Evolutionary conservation across 1,140 invertebrate genomes (phyloP), one percentile per base, ranked within the genome.

Genomic region (Drosophila serrata): DNA sequence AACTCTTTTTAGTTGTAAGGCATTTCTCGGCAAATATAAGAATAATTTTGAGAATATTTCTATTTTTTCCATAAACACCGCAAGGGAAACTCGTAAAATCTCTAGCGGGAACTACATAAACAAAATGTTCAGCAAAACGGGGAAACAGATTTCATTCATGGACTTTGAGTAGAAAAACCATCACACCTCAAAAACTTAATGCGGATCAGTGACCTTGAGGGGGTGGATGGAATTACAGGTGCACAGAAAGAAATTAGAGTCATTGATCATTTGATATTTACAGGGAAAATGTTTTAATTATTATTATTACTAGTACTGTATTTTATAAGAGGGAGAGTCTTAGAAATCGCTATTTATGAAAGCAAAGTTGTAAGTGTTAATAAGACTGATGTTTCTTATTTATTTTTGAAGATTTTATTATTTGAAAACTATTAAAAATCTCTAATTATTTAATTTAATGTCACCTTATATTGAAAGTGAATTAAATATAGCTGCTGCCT

Each of bases 151-250:
- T 86, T 85, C 78, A 86, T 78, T 86, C 81, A 81, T 77, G 65
- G 42, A 27, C 68, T 53, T 6, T 35, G 31, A 19, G 45, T 51
- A 46, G 48, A 42, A n/a, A 53, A 40, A 56, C 35, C 60, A 67
- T 49, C 51, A 76, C 35, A 48, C 51, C 51, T 37, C 35, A 65
- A 45, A 37, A 58, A 58, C 42, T 49, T 42, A 60, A 39, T 55
- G 51, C 40, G 43, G 40, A 58, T 62, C 46, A 17, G 37, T 51
- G 81, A 68, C 85, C 85, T 90, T 90, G 85, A 13, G 46, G 15
- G 62, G 55, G 46, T 75, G 73, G 77, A 81, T 90, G 81, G 56
- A 68, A 75, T 90, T 90, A 85, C 85, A 85, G 49, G 42, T 72
- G 62, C 61, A 70, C 81, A 58, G 39, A 17, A 42, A 29, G 12